Percentiles rank a stretch among this genome's conserved stretches.
Evolutionary conservation across 2,797 vertebrate genomes (phyloP).

Genomic region (Melopsittacus undulatus): DNA sequence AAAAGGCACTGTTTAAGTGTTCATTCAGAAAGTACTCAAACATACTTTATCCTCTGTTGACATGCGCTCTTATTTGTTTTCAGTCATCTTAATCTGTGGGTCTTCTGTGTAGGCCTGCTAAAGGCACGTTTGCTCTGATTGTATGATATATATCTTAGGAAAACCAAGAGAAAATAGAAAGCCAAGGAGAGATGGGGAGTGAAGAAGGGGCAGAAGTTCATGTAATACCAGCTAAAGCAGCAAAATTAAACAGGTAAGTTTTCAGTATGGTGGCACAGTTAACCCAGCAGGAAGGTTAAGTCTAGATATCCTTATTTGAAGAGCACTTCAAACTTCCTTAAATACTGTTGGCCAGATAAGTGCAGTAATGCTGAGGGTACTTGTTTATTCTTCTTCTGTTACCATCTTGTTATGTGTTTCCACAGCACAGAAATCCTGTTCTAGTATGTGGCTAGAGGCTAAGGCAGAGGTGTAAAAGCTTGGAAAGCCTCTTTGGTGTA

Average conservation of each 20-base stretch:
- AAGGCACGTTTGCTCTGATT: not conserved
- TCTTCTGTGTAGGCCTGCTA: not conserved
- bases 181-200: not conserved
- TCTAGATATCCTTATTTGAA: not conserved
- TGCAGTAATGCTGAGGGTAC: not conserved
- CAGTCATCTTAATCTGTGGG: not conserved
- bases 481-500: not conserved
- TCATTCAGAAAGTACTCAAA: not conserved
- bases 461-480: not conserved
- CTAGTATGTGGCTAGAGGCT: not conserved
- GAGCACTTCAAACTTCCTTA: not conserved
- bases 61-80: not conserved
- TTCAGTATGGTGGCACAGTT: not conserved
- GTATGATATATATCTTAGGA: not conserved
- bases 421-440: not conserved
- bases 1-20: not conserved
- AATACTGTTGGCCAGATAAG: not conserved
- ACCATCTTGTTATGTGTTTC: accelerated
- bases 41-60: not conserved
- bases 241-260: not conserved
- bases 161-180: not conserved
- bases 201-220: not conserved
- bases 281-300: not conserved
- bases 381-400: not conserved
- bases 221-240: not conserved